phyloP scores from a whole-genome alignment of 2,888 invertebrate species.

The Lordiphosa andalusiaca region DNA sequence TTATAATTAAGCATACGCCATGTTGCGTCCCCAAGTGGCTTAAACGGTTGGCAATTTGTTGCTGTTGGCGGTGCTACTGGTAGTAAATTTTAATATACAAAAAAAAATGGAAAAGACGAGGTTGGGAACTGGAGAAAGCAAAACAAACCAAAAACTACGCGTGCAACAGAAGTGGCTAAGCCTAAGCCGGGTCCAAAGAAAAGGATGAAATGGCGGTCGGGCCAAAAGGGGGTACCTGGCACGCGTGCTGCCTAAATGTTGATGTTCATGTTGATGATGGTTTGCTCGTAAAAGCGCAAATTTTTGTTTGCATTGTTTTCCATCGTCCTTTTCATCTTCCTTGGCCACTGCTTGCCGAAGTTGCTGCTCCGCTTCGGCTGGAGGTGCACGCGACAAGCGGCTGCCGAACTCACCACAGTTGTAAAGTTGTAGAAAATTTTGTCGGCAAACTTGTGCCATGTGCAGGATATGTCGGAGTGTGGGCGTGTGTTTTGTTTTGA shows the following conservation, averaged over 20 bases:
- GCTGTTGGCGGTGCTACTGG: constrained; percentile 23
- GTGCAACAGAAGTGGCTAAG: constrained; percentile 13
- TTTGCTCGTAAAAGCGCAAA: constrained; percentile 62
- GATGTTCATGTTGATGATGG: constrained; percentile 45
- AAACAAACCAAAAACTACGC: constrained; percentile 18
- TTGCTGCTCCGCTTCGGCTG: not conserved
- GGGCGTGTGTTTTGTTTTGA: constrained; percentile 58
- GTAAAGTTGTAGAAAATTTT: constrained; percentile 47
- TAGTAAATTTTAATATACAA: constrained; percentile 30
- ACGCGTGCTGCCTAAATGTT: constrained; percentile 25
- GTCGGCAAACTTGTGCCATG: constrained; percentile 45
- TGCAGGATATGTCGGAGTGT: constrained; percentile 34
- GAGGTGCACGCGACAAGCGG: constrained; percentile 38
- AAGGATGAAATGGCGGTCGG: constrained; percentile 32
- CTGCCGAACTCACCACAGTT: constrained; percentile 62
- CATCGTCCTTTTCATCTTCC: constrained; percentile 21
- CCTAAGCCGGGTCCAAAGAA: constrained; percentile 22
- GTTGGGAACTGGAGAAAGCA: too few relatives aligned
- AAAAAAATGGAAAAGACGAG: constrained; percentile 14
- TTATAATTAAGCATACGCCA: constrained; percentile 64
- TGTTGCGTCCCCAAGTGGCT: constrained; percentile 47
- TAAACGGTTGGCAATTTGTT: constrained; percentile 58
- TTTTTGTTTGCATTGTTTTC: constrained; percentile 71
- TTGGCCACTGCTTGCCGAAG: too few relatives aligned
- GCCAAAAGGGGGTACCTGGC: not conserved